phyloP scores from a whole-genome alignment of 1,140 invertebrate species.

The Diabrotica virgifera region DNA sequence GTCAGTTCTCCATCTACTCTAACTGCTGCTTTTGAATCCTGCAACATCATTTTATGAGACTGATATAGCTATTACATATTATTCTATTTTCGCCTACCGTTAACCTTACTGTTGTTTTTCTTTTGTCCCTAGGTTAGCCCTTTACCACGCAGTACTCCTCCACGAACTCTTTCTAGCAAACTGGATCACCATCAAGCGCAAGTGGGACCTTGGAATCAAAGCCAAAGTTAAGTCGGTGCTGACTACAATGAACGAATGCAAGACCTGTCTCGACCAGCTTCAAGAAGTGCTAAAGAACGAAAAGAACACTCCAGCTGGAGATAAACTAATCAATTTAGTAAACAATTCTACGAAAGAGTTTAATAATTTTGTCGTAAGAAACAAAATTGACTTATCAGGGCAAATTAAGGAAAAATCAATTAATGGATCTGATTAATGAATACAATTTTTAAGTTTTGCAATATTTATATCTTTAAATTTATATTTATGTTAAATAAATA shows the following conservation, averaged over 20 bases:
- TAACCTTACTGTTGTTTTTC: background rate
- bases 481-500: too few species aligned
- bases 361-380: constrained; percentile 39
- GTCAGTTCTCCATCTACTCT: too few species aligned
- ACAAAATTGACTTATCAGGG: constrained; percentile 38
- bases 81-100: too few species aligned
- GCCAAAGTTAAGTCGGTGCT: constrained; percentile 41
- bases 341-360: constrained; percentile 42
- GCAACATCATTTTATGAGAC: too few species aligned
- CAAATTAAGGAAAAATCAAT: constrained; percentile 4
- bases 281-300: constrained; percentile 52
- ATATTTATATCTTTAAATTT: too few species aligned
- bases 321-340: constrained; percentile 50
- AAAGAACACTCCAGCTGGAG: constrained; percentile 52
- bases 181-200: constrained; percentile 53
- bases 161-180: constrained; percentile 64
- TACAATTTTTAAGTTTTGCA: background rate
- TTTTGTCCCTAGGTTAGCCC: constrained; percentile 53
- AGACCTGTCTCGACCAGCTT: constrained; percentile 48
- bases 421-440: background rate
- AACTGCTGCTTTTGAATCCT: too few species aligned
- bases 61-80: too few species aligned
- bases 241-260: constrained; percentile 46
- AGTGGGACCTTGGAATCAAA: constrained; percentile 49
- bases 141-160: constrained; percentile 69